Percentiles rank a stretch among this genome's conserved stretches.
Conservation (phyloP, 2,113 vertebrate genomes). For the Marmota flaviventris region DNA sequence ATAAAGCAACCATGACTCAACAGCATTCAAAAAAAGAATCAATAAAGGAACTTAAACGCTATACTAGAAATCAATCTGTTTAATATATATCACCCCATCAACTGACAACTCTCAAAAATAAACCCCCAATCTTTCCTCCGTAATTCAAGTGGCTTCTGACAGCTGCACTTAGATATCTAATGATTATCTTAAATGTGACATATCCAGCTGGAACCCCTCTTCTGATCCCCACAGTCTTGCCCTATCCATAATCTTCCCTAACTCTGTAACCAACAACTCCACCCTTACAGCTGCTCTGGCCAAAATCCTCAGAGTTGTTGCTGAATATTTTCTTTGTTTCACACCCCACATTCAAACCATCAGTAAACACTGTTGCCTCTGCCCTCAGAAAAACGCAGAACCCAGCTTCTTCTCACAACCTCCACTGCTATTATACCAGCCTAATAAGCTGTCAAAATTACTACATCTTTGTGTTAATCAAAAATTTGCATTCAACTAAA, state of each 20-base stretch:
- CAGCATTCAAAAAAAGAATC: not conserved
- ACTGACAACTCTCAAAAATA: not conserved
- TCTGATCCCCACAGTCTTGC: not conserved
- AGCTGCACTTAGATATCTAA: not conserved
- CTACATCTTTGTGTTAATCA: too few relatives aligned
- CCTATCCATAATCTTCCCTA: not conserved
- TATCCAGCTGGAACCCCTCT: not conserved
- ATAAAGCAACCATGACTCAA: not conserved
- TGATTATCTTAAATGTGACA: not conserved
- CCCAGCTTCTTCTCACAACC: not conserved
- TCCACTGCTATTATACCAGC: not conserved
- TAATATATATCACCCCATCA: not conserved
- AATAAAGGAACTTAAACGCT: not conserved
- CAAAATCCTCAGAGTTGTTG: not conserved
- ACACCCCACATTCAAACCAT: not conserved
- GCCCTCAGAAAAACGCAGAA: not conserved
- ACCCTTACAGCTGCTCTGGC: not conserved
- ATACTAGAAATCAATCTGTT: not conserved
- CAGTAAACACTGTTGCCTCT: not conserved
- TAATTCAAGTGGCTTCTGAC: not conserved
- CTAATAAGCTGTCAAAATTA: not conserved
- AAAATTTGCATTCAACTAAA: too few relatives aligned
- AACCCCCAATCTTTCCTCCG: not conserved
- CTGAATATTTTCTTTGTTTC: not conserved
- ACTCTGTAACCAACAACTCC: not conserved